Base-by-base conservation (phyloP, 2,113 vertebrate species). In the Hucho hucho region DNA sequence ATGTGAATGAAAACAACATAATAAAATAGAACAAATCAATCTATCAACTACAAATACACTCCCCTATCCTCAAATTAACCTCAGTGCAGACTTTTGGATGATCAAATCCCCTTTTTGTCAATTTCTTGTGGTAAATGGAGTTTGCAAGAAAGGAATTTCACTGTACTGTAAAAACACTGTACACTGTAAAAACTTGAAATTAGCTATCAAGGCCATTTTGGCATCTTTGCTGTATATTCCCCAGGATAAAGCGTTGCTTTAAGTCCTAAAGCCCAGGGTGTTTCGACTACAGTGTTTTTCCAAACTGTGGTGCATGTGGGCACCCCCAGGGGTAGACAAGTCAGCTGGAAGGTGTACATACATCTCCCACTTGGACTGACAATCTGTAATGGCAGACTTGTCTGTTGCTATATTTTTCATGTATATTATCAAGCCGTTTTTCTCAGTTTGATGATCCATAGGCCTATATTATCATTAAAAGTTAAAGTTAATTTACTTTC, bases 1-100 rank as follows among this genome's bases (percentile, higher is more conserved):
- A 43, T 66, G 75, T 79, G 56, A 74, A 77, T 73, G 78, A 89
- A 88, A 91, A 88, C 83, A 87, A 84, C 76, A 59, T 67, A 74
- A 79, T 81, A 80, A 72, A 79, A 65, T 84, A 74, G 18, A 3
- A 18, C 26, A 32, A 18, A 43, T 68, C 32, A n/a, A 87, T 87
- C 81, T 75, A 76, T 89, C 80, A 86, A 86, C 64, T 75, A 78
- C 80, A 69, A 86, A 77, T 80, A 63, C 3, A 26, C 65, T 74
- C 78, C 80, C 82, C 26, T 43, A 79, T 69, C 75, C 76, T 46
- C 61, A 69, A 75, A 88, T 87, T 86, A 86, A 84, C 79, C 79
- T 85, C 7, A 37, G 37, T 16, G 75, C 75, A 72, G 72, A 75
- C 67, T 24, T 37, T 37, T 71, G 59, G n/a, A 18, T 63, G 7